phyloP scores from a whole-genome alignment of 1,140 invertebrate species.

The Lordiphosa stackelbergi region DNA sequence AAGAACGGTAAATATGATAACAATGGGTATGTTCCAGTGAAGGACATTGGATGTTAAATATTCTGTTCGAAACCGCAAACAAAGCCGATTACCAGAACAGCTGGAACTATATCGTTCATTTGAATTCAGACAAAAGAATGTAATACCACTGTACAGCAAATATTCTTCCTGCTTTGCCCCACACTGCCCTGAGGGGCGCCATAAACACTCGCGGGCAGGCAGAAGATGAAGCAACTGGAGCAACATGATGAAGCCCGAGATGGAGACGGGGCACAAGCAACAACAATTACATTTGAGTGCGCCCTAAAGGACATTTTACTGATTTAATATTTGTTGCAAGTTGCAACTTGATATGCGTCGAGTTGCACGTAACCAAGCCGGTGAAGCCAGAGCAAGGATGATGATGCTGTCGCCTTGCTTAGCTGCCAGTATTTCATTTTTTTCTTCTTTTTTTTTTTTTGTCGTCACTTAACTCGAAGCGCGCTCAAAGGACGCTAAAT shows the following conservation, averaged over 20 bases:
- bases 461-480: slow-evolving; percentile 65
- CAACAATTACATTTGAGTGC: slow-evolving; percentile 73
- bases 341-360: slow-evolving; percentile 70
- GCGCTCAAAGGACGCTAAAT: slow-evolving; percentile 71
- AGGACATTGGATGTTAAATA: too few species aligned
- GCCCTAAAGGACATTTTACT: slow-evolving; percentile 73
- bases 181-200: slow-evolving; percentile 22
- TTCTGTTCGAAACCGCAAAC: background rate
- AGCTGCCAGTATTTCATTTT: slow-evolving; percentile 10
- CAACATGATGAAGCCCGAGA: slow-evolving; percentile 3
- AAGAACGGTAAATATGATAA: background rate
- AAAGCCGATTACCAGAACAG: background rate
- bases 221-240: slow-evolving; percentile 30
- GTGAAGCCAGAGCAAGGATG: slow-evolving; percentile 29
- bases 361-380: slow-evolving; percentile 57
- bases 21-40: too few species aligned
- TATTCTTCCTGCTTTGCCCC: background rate
- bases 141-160: background rate
- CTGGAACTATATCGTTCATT: too few species aligned
- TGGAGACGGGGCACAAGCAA: slow-evolving; percentile 5
- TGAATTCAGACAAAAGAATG: too few species aligned
- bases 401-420: slow-evolving; percentile 12
- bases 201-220: slow-evolving; percentile 66
- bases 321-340: slow-evolving; percentile 75
- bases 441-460: slow-evolving; percentile 13